phyloP scores from a whole-genome alignment of 2,113 vertebrate species.

The Perccottus glenii region DNA sequence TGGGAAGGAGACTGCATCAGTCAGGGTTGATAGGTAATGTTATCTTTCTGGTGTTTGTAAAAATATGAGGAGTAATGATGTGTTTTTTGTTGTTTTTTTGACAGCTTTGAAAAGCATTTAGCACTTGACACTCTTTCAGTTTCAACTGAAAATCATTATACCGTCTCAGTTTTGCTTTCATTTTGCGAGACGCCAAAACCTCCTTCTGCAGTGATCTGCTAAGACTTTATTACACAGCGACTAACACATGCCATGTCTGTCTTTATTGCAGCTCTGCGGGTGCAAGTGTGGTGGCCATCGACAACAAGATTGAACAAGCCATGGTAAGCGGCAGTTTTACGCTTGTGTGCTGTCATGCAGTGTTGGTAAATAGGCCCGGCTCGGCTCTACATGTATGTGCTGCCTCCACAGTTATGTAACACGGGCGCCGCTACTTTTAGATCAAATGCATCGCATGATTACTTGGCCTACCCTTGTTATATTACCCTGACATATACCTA shows the following conservation, averaged over 20 bases:
- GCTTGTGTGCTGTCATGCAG: background rate
- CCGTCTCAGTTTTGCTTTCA: background rate
- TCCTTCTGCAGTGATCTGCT: conserved; percentile 1
- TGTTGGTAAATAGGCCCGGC: conserved; percentile 26
- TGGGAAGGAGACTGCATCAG: conserved; percentile 86
- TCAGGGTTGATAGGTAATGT: conserved; percentile 88
- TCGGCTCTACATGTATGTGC: conserved; percentile 9
- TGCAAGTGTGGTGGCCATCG: conserved; percentile 96
- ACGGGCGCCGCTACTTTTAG: background rate
- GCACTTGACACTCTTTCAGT: background rate
- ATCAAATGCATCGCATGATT: background rate
- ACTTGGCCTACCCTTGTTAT: background rate
- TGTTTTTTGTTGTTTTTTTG: background rate
- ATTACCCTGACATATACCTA: background rate
- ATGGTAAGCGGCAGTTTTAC: conserved; percentile 83
- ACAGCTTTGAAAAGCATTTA: background rate
- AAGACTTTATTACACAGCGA: fast-evolving
- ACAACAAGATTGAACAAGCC: conserved; percentile 98
- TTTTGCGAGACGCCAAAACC: background rate
- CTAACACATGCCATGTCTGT: background rate
- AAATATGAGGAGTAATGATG: background rate
- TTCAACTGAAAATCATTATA: background rate
- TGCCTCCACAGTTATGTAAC: conserved; percentile 51
- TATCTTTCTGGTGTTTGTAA: background rate
- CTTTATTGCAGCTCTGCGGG: conserved; percentile 86